Evolutionary conservation across 64 coral and sea anemone genomes (phyloP).

Genomic region (Stichodactyla helianthus): DNA sequence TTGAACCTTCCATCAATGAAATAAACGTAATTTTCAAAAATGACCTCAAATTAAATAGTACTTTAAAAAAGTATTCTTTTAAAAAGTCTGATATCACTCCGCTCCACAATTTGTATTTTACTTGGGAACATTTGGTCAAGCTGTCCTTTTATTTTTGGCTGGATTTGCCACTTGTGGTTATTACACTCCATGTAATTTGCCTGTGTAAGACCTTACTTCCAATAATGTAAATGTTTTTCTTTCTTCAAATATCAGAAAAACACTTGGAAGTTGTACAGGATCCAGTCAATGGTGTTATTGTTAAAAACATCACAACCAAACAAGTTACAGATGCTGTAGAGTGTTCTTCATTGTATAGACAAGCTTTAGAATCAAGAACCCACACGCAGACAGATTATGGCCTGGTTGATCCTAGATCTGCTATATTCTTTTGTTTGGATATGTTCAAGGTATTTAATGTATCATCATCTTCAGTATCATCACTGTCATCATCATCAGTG

Average conservation of each 20-base stretch:
- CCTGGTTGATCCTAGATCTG: conserved; percentile 42
- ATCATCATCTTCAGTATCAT: background rate
- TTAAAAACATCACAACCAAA: conserved; percentile 49
- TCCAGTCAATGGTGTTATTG: conserved; percentile 30
- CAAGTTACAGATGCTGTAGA: conserved; percentile 72
- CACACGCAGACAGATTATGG: conserved; percentile 69
- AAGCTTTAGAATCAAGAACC: conserved; percentile 47
- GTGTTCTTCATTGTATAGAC: conserved; percentile 65
- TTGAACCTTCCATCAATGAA: too few relatives aligned
- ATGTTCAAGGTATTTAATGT: conserved; percentile 44
- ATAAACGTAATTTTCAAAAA: too few relatives aligned
- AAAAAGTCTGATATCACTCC: too few relatives aligned
- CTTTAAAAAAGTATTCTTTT: too few relatives aligned
- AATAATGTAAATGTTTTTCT: background rate
- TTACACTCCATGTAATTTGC: background rate
- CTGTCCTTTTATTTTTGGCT: too few relatives aligned
- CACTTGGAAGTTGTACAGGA: conserved; percentile 47
- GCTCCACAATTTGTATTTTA: too few relatives aligned
- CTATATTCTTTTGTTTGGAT: conserved; percentile 67
- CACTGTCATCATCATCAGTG: background rate
- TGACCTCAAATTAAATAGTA: too few relatives aligned
- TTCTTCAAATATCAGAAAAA: conserved; percentile 30
- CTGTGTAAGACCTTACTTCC: background rate
- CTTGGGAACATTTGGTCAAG: too few relatives aligned
- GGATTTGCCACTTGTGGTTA: too few relatives aligned